Base-by-base conservation (phyloP, 2,888 invertebrate genomes). In the Lycia hirtaria region DNA sequence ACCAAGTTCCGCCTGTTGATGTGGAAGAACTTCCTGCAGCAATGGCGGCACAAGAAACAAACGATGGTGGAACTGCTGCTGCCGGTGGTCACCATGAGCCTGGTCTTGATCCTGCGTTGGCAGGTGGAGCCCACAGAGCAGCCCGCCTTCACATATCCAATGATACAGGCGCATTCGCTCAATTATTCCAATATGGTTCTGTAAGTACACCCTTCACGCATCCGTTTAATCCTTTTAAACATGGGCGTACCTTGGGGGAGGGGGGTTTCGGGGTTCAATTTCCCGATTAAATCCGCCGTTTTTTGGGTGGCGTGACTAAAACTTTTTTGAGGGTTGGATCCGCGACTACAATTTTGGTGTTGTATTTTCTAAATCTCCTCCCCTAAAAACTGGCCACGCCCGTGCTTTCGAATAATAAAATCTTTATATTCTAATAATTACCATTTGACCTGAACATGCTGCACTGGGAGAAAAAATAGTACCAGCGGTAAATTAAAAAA, bases 1-100 rank as follows among this genome's bases (percentile, higher is more conserved):
- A 85, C 92, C 26, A 95, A 95, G 79, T 95, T 97, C 76, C 79
- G 92, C 10, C 87, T 97, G 62, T 86, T 97, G 56, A 93, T 96
- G 82, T 97, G 97, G 97, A 97, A 97, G 86, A 97, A 97, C 81
- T 96, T 95, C 87, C 82, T 95, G 2, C 93, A 97, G 37, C 96
- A 97, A 87, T 95, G 93, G 90, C 91, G 96, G 60, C 95, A 95
- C 80, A 94, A 94, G 45, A 63, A 93, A 35, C 95, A 96, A 76
- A 95, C 96, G 0, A 47, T 92, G 0, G 76, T 95, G 30, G 96
- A 97, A 81, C 83, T 97, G 9, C 50, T 95, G 0, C 79, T 95
- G 37, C 96, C 96, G 0, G 93, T 94, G 0, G 60, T 94, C 2
- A 95, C 96, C 61, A 93, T 94, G 62, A 77, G 94, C 0, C 80